Conservation (phyloP, 35 echinoderm and acorn worm species). For the Apostichopus japonicus region DNA sequence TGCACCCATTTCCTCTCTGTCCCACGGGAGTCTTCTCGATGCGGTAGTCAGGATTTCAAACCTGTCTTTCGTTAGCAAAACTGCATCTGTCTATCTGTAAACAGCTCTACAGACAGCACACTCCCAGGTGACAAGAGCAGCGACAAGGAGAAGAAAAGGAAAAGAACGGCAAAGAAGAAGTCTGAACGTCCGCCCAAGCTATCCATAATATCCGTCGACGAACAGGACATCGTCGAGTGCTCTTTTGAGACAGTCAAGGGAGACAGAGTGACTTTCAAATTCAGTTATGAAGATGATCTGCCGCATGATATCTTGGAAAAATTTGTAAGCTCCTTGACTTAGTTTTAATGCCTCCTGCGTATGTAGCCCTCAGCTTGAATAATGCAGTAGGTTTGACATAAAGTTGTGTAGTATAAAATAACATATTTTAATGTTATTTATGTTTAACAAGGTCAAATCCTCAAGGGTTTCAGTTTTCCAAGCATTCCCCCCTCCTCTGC, state of each 20-base stretch:
- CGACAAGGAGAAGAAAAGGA: constrained; percentile 70
- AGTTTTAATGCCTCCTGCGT: not conserved
- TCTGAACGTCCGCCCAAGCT: constrained; percentile 65
- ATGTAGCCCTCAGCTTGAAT: not conserved
- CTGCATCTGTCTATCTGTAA: not conserved
- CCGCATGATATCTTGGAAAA: constrained; percentile 77
- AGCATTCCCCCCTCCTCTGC: too few species aligned
- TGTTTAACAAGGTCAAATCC: too few species aligned
- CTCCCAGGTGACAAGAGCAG: constrained; percentile 59
- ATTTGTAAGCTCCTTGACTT: constrained; percentile 63
- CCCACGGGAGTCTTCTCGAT: not conserved
- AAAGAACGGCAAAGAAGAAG: constrained; percentile 66
- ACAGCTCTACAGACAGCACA: constrained; percentile 40
- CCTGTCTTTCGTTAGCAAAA: not conserved
- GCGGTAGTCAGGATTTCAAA: not conserved
- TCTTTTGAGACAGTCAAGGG: constrained; percentile 84
- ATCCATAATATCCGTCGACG: constrained; percentile 75
- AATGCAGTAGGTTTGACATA: not conserved
- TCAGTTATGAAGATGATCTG: constrained; percentile 82
- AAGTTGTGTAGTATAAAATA: not conserved
- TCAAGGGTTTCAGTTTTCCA: too few species aligned
- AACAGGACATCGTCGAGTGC: constrained; percentile 87
- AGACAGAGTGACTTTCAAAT: constrained; percentile 91
- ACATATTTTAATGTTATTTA: not conserved
- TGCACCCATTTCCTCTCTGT: not conserved